These are phyloP conservation scores for Punctoribates punctum DNA, from an alignment of 2,888 invertebrate species.

Conservation along the genomic window DNA sequence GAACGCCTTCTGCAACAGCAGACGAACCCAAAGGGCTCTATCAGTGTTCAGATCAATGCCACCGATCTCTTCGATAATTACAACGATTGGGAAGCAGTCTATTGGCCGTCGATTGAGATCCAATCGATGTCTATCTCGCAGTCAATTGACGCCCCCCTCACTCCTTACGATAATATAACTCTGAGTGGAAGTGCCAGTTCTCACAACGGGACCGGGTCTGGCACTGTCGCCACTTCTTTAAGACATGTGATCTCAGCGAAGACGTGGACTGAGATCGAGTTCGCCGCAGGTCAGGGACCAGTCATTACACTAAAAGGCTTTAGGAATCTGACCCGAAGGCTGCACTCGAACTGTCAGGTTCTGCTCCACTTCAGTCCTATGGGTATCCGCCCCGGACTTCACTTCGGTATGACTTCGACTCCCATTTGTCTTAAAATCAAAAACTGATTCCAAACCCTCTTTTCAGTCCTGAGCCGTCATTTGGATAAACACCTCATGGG, in stretches of 20 bases:
- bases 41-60: conserved; percentile 83
- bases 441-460: no score
- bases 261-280: conserved; percentile 81
- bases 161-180: conserved; percentile 75
- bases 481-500: conserved; percentile 82
- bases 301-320: conserved; percentile 73
- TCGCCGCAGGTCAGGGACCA: conserved; percentile 80
- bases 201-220: conserved; percentile 78
- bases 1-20: conserved; percentile 80
- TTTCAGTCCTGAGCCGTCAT: conserved; percentile 66
- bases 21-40: conserved; percentile 85
- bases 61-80: conserved; percentile 86
- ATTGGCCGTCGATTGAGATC: conserved; percentile 72
- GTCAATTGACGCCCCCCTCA: conserved; percentile 87
- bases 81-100: conserved; percentile 54
- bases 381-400: conserved; percentile 71
- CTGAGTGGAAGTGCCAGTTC: conserved; percentile 61
- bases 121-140: conserved; percentile 89
- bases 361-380: conserved; percentile 71
- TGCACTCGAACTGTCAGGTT: conserved; percentile 67
- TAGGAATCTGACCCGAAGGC: conserved; percentile 57
- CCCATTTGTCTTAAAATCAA: background rate
- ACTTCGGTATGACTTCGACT: conserved; percentile 62
- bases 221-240: conserved; percentile 71
- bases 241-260: conserved; percentile 73